Percentiles rank a stretch among this genome's conserved stretches.
phyloP scores from a whole-genome alignment of 2,797 vertebrate species.

The Momotus momota region DNA sequence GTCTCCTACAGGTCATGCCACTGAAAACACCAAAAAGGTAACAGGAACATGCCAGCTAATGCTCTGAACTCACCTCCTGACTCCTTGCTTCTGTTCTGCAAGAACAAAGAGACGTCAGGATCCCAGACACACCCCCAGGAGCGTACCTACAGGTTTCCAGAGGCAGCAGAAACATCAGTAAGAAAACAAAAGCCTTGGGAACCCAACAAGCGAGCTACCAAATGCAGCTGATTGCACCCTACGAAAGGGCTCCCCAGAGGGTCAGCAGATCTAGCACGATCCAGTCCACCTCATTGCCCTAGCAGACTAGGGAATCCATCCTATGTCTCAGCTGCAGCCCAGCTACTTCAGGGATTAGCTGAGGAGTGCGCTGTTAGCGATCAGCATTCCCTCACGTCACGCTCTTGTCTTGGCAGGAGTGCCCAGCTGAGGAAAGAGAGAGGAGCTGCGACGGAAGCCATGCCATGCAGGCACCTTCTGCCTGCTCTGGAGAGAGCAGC shows the following conservation, averaged over 20 bases:
- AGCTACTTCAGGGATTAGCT: neutral
- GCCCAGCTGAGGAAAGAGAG: neutral
- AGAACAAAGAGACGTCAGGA: neutral
- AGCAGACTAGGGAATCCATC: neutral
- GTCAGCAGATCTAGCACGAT: neutral
- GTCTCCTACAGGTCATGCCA: neutral
- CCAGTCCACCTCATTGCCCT: neutral
- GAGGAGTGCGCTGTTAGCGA: neutral
- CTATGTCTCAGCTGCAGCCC: neutral
- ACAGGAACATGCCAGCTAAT: neutral
- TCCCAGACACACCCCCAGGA: neutral
- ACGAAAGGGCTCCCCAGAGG: neutral
- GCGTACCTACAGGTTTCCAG: neutral
- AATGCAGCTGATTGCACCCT: neutral
- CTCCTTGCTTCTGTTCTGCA: neutral
- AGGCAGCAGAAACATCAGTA: neutral
- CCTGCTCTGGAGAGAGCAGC: neutral
- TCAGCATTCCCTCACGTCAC: neutral
- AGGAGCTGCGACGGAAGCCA: neutral
- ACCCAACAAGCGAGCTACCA: neutral
- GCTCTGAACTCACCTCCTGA: neutral
- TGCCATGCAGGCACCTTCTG: neutral
- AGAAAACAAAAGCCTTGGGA: neutral
- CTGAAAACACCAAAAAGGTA: neutral
- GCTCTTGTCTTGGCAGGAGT: neutral